phyloP scores from a whole-genome alignment of 2,888 invertebrate genomes.

The Zaprionus obscuricornis region DNA sequence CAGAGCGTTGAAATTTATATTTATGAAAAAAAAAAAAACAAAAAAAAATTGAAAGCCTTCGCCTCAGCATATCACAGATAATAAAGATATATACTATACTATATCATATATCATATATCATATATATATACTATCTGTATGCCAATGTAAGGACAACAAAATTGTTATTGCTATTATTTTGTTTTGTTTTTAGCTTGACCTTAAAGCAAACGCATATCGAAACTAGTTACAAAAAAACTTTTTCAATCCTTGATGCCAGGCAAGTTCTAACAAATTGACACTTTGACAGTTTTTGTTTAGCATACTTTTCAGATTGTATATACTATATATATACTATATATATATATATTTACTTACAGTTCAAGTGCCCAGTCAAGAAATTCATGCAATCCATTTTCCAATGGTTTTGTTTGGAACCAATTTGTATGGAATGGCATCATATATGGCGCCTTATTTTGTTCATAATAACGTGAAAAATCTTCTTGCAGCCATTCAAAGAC shows the following conservation, averaged over 20 bases:
- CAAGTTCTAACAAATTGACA: too few species aligned
- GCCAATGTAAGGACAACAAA: conserved; percentile 6
- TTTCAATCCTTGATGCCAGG: background rate
- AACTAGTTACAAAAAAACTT: background rate
- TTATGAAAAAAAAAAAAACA: background rate
- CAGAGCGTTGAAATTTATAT: conserved; percentile 27
- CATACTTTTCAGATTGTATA: background rate
- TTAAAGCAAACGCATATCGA: conserved; percentile 11
- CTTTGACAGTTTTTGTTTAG: too few species aligned
- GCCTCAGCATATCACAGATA: too few species aligned
- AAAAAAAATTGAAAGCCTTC: too few species aligned
- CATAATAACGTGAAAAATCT: conserved; percentile 93
- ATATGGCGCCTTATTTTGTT: conserved; percentile 94
- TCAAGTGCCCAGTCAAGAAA: conserved; percentile 92
- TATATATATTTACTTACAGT: conserved; percentile 85
- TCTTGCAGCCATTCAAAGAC: conserved; percentile 95
- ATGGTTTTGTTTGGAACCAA: conserved; percentile 95
- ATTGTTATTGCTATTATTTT: too few species aligned
- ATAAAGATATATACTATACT: too few species aligned
- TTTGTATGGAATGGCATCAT: conserved; percentile 98
- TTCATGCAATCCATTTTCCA: conserved; percentile 92
- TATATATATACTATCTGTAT: too few species aligned
- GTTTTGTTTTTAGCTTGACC: too few species aligned
- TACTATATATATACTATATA: too few species aligned
- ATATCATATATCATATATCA: too few species aligned